A percentile compares a stretch with the other conserved stretches of the same genome.
Evolutionary conservation across 1,140 invertebrate species (phyloP).

Genomic region (Trachymyrmex septentrionalis): DNA sequence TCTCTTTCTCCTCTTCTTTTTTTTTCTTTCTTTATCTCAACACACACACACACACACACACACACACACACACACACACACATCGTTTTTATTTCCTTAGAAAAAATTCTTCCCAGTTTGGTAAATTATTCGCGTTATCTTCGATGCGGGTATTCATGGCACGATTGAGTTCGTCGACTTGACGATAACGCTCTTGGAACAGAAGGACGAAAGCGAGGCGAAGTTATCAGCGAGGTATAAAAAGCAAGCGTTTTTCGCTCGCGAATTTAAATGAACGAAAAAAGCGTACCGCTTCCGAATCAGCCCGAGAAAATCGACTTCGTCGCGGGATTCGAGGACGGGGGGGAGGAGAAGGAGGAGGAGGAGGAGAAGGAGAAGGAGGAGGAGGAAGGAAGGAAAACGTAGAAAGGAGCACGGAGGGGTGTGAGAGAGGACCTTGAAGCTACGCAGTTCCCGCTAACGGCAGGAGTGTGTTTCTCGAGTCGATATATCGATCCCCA

Average conservation of each 20-base stretch:
- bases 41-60: no score
- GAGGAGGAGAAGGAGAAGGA: neutral
- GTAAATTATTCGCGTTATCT: slow-evolving; percentile 28
- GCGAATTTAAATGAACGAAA: slow-evolving; percentile 47
- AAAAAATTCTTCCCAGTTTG: slow-evolving; percentile 29
- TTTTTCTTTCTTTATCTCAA: neutral
- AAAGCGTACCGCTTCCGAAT: slow-evolving; percentile 44
- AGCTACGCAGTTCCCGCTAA: slow-evolving; percentile 84
- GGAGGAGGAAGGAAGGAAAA: slow-evolving; percentile 27
- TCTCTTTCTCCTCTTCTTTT: no score
- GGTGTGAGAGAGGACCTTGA: slow-evolving; percentile 74
- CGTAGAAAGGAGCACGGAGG: slow-evolving; percentile 24
- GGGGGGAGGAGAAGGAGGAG: neutral
- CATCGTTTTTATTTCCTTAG: neutral
- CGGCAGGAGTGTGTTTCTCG: slow-evolving; percentile 82
- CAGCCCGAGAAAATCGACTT: slow-evolving; percentile 41
- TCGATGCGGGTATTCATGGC: slow-evolving; percentile 10
- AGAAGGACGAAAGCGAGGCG: slow-evolving; percentile 1
- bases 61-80: no score
- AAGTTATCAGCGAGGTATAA: slow-evolving; percentile 12
- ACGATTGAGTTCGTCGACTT: slow-evolving; percentile 17
- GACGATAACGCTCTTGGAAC: slow-evolving; percentile 36
- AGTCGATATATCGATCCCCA: slow-evolving; percentile 87
- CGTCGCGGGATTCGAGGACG: neutral
- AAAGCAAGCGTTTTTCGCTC: slow-evolving; percentile 31